Evolutionary conservation across 2,797 vertebrate species (phyloP).

Genomic region (Chaetodon trifasciatus): DNA sequence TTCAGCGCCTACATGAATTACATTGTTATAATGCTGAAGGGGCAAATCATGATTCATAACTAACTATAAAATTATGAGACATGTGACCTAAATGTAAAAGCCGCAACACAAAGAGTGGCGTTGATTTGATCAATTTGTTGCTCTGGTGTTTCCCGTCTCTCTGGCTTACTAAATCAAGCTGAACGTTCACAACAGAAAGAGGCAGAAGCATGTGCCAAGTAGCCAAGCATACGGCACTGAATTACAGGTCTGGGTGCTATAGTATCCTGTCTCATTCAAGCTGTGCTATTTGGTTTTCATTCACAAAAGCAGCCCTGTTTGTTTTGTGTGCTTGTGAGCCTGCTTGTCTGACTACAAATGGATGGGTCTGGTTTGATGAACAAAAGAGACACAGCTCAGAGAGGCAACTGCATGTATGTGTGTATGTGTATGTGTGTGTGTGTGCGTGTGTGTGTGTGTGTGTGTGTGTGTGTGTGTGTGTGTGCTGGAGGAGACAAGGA

Average conservation of each 20-base stretch:
- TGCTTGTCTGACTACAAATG: conserved; percentile 47
- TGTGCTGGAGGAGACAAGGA: background rate
- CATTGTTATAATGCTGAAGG: background rate
- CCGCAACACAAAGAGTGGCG: background rate
- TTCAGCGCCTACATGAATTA: background rate
- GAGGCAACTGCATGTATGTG: conserved; percentile 14
- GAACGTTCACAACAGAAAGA: conserved; percentile 16
- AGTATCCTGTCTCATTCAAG: conserved; percentile 45
- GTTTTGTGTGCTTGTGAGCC: conserved; percentile 43
- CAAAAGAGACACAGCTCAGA: conserved; percentile 39
- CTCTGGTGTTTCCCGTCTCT: conserved; percentile 1
- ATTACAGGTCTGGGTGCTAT: conserved; percentile 32
- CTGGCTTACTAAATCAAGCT: conserved; percentile 18
- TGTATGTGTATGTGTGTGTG: conserved; percentile 5
- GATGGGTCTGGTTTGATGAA: conserved; percentile 53
- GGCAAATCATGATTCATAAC: background rate
- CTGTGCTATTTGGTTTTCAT: conserved; percentile 47
- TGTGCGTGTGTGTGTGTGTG: conserved; percentile 6
- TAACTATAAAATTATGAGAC: background rate
- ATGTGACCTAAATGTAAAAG: background rate
- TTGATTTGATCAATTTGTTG: background rate
- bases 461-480: conserved; percentile 19
- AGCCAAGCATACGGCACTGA: background rate
- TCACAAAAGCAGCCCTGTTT: conserved; percentile 52
- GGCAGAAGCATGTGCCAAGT: conserved; percentile 19